Percentiles rank a stretch among this genome's conserved stretches.
These are phyloP conservation scores for Tenthredo livida DNA, from an alignment of 2,888 invertebrate genomes.

Conservation along the genomic window DNA sequence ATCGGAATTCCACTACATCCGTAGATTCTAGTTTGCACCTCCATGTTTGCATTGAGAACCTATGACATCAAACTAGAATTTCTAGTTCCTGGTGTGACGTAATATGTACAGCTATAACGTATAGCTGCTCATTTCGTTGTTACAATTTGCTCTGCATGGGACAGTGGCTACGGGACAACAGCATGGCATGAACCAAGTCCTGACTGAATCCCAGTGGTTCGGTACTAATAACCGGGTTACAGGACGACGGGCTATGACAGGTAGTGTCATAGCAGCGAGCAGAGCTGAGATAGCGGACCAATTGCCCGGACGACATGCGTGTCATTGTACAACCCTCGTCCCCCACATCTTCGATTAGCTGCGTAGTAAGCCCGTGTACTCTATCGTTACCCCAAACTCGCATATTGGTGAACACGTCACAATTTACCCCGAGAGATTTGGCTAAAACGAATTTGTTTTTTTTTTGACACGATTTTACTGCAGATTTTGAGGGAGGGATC, in stretches of 20 bases:
- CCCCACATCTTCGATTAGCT: slow-evolving; percentile 14
- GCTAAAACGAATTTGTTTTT: background rate
- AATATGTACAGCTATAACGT: background rate
- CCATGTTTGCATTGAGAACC: too few species aligned
- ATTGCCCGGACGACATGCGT: slow-evolving; percentile 66
- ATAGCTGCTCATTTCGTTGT: slow-evolving; percentile 10
- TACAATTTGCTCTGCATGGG: slow-evolving; percentile 28
- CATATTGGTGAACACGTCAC: background rate
- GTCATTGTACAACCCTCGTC: slow-evolving; percentile 64
- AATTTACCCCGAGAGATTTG: slow-evolving; percentile 5
- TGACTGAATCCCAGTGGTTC: slow-evolving; percentile 57
- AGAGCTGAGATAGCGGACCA: slow-evolving; percentile 57
- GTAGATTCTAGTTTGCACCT: too few species aligned
- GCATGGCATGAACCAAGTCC: slow-evolving; percentile 24
- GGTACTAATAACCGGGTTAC: slow-evolving; percentile 71
- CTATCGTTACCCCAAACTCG: background rate
- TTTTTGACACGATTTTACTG: background rate
- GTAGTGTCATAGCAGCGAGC: slow-evolving; percentile 64
- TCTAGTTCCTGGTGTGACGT: background rate
- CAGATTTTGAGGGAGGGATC: background rate
- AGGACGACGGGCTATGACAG: slow-evolving; percentile 70
- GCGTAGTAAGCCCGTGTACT: background rate
- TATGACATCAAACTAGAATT: background rate
- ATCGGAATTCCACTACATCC: too few species aligned
- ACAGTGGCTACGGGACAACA: slow-evolving; percentile 18